These are phyloP conservation scores for Lobophora halterata DNA, from an alignment of 2,888 invertebrate genomes.

Conservation along the genomic window DNA sequence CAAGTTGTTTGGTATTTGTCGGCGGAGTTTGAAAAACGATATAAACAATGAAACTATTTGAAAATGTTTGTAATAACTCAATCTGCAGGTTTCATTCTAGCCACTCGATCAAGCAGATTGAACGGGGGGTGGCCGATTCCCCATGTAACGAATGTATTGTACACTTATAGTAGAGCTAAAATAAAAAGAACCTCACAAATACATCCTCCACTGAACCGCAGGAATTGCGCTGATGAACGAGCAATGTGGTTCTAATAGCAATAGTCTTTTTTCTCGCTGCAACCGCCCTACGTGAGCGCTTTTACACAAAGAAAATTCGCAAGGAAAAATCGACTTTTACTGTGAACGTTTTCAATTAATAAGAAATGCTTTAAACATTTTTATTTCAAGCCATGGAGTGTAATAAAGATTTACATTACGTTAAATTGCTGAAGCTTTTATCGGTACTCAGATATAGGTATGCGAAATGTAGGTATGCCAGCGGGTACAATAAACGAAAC, in stretches of 20 bases:
- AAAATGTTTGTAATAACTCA: conserved; percentile 47
- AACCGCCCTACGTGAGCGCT: conserved; percentile 43
- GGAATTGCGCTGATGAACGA: conserved; percentile 70
- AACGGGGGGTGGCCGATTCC: conserved; percentile 44
- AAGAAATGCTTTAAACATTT: conserved; percentile 4
- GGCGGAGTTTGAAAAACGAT: conserved; percentile 40
- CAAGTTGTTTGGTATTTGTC: conserved; percentile 41
- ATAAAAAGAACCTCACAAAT: conserved; percentile 60
- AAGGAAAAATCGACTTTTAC: conserved; percentile 32
- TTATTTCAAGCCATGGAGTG: not conserved
- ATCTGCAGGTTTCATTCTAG: conserved; percentile 40
- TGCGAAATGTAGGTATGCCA: no score
- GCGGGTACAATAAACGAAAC: conserved; percentile 2
- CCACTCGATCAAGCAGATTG: conserved; percentile 65
- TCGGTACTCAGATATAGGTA: conserved; percentile 5
- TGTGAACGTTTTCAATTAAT: conserved; percentile 8
- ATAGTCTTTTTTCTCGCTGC: conserved; percentile 52
- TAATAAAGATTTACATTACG: not conserved
- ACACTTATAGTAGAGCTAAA: conserved; percentile 61
- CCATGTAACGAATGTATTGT: conserved; percentile 72
- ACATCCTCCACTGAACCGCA: conserved; percentile 56
- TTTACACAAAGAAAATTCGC: conserved; percentile 46
- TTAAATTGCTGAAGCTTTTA: conserved; percentile 10
- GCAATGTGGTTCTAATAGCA: conserved; percentile 67
- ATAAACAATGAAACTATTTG: conserved; percentile 38